Percentiles rank a stretch among this genome's conserved stretches.
phyloP scores from a whole-genome alignment of 2,113 vertebrate genomes.

The Noturus placidus region DNA sequence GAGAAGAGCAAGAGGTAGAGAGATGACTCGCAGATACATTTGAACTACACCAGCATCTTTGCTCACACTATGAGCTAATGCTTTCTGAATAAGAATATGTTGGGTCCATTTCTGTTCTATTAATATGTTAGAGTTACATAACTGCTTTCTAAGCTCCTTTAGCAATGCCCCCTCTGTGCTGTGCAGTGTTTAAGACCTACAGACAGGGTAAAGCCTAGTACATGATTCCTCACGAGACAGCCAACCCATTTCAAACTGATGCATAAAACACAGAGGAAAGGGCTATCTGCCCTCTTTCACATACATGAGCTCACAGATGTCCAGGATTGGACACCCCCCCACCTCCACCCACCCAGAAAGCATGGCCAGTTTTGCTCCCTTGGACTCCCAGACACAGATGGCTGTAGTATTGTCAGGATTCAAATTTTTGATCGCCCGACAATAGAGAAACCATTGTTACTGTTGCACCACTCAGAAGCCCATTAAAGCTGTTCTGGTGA shows the following conservation, averaged over 20 bases:
- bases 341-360: not conserved
- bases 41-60: not conserved
- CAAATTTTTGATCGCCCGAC: not conserved
- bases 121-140: not conserved
- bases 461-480: not conserved
- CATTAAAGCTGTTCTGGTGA: not conserved
- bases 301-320: not conserved
- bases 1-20: not conserved
- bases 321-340: too few relatives aligned
- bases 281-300: not conserved
- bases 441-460: not conserved
- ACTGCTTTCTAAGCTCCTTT: not conserved
- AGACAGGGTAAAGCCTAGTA: not conserved
- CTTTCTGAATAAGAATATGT: not conserved
- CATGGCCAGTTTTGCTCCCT: too few relatives aligned
- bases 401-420: not conserved
- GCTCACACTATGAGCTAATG: not conserved
- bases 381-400: not conserved
- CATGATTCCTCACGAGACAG: not conserved
- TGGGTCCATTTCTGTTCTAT: not conserved
- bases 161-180: not conserved
- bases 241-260: not conserved
- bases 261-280: not conserved
- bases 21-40: slow-evolving; percentile 32
- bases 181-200: not conserved